These are phyloP conservation scores for Pyrochroa serraticornis DNA, from an alignment of 2,888 invertebrate genomes.

Conservation along the genomic window DNA sequence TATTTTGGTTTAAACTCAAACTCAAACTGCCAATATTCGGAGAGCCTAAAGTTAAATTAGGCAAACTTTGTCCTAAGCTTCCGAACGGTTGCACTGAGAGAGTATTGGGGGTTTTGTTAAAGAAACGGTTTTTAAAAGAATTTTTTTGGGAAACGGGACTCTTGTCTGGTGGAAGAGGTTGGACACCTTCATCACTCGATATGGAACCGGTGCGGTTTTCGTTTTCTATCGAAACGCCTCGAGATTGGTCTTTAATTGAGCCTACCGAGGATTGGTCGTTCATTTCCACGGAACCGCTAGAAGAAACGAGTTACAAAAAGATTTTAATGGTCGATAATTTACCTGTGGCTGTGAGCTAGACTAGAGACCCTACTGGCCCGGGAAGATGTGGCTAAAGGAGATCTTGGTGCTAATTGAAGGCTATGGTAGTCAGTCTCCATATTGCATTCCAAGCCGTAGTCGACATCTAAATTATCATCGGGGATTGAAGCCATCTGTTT, in stretches of 20 bases:
- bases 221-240: slow-evolving; percentile 67
- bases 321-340: slow-evolving; percentile 20
- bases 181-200: slow-evolving; percentile 68
- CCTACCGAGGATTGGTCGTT: slow-evolving; percentile 64
- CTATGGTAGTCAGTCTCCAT: slow-evolving; percentile 55
- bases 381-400: slow-evolving; percentile 59
- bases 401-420: slow-evolving; percentile 54
- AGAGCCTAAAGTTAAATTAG: slow-evolving; percentile 68
- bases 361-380: slow-evolving; percentile 72
- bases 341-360: slow-evolving; percentile 76
- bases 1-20: slow-evolving; percentile 58
- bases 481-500: slow-evolving; percentile 57
- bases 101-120: slow-evolving; percentile 68
- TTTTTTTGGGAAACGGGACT: slow-evolving; percentile 56
- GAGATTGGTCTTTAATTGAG: slow-evolving; percentile 59
- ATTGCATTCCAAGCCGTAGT: slow-evolving; percentile 52
- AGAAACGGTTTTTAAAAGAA: slow-evolving; percentile 54
- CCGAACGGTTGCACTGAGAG: slow-evolving; percentile 75
- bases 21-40: slow-evolving; percentile 54
- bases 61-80: slow-evolving; percentile 76
- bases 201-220: slow-evolving; percentile 69
- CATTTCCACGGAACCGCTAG: slow-evolving; percentile 71
- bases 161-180: slow-evolving; percentile 58
- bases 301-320: slow-evolving; percentile 1
- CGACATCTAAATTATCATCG: slow-evolving; percentile 51